Base-by-base conservation (phyloP, 2,888 invertebrate genomes). In the Furcula furcula region DNA sequence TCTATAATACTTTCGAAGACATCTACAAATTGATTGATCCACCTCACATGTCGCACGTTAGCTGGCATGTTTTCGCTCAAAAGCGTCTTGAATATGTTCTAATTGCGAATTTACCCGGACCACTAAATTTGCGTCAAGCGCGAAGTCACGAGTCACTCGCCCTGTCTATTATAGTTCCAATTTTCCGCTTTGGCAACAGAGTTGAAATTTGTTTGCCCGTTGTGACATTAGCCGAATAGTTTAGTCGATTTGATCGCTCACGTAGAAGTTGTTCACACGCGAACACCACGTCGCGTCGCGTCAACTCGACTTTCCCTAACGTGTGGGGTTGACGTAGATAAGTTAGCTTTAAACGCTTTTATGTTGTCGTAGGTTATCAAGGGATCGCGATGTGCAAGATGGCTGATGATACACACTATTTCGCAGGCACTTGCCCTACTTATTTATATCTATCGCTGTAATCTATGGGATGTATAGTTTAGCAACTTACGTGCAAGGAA, bases 181-280 rank as follows among this genome's bases (percentile, higher is more conserved):
- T 18, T 18, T 5, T 28, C 16, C 4, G 11, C 18, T 10, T 6
- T 11, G 9, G 28, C 7, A 10, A 28, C 18, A 28, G 4, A 28
- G 28, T 18, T 1, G 7, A 28, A 11, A 11, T 10, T 28, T 2
- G 28, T 31, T 31, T 31, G 29, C 11, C n/a, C 7, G 19, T 11
- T 25, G 26, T 27, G 20, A 19, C 13, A 27, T 40, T 30, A 55
- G 46, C 53, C 34, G 51, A 63, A 53, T 59, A 43, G 44, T 71
- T 70, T 53, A 57, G 44, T 56, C 63, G 77, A 80, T 79, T 65
- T 71, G 70, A 80, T 79, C 79, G 65, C 67, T 79, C 80, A 81
- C 80, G 80, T 80, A 69, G 49, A 43, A 38, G 47, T 45, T 51
- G 69, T 67, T 72, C 72, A 68, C 76, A 78, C 78, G 69, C 70